Evolutionary conservation across 2,888 invertebrate genomes (phyloP).

Genomic region (Drosophila algonquin): DNA sequence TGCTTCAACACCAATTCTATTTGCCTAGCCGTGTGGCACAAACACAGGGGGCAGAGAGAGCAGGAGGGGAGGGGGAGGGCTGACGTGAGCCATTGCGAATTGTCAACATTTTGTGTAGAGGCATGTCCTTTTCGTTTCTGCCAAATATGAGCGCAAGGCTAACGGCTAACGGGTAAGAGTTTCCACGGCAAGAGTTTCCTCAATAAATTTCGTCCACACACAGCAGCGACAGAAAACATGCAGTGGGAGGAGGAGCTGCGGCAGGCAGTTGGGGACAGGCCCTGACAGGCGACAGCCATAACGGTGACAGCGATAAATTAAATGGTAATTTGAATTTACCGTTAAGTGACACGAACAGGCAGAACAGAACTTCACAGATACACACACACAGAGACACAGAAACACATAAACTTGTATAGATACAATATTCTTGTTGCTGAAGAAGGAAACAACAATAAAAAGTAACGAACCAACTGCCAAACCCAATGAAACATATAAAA

Average conservation of each 20-base stretch:
- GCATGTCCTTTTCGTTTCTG: slow-evolving; percentile 47
- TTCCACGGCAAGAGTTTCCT: slow-evolving; percentile 62
- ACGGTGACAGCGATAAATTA: slow-evolving; percentile 81
- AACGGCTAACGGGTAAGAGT: slow-evolving; percentile 42
- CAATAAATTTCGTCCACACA: slow-evolving; percentile 64
- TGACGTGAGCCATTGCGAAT: slow-evolving; percentile 41
- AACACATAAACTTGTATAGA: slow-evolving; percentile 18
- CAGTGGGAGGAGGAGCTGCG: slow-evolving; percentile 7
- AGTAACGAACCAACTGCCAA: slow-evolving; percentile 57
- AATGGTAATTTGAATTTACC: slow-evolving; percentile 80
- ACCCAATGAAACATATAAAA: slow-evolving; percentile 58
- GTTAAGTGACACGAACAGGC: slow-evolving; percentile 74
- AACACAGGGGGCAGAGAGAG: not conserved
- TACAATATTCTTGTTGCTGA: slow-evolving; percentile 37
- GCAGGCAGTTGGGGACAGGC: slow-evolving; percentile 5
- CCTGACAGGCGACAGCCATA: slow-evolving; percentile 78
- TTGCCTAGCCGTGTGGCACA: not conserved
- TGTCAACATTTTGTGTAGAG: slow-evolving; percentile 39
- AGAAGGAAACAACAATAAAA: slow-evolving; percentile 52
- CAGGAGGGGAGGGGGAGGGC: not conserved
- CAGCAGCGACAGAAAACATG: slow-evolving; percentile 19
- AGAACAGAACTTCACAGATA: slow-evolving; percentile 19
- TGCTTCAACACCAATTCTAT: slow-evolving; percentile 6
- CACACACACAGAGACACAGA: slow-evolving; percentile 29
- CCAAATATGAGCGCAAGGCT: slow-evolving; percentile 64